phyloP scores from a whole-genome alignment of 2,888 invertebrate genomes.

The Torymus auratus region DNA sequence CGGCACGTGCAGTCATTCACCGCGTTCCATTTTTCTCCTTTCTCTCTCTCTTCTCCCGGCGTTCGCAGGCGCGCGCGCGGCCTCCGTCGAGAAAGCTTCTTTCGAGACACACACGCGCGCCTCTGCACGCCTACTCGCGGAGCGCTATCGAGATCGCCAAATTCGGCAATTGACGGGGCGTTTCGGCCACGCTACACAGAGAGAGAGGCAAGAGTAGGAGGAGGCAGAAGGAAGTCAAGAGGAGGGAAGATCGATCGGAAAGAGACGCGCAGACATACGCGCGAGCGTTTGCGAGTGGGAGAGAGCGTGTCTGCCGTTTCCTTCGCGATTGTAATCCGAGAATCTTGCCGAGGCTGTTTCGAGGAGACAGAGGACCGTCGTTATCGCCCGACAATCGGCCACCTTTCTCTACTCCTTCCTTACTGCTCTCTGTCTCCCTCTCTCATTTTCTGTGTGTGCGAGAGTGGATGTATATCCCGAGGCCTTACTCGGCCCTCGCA shows the following conservation, averaged over 20 bases:
- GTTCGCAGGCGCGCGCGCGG: too few species aligned
- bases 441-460: background rate
- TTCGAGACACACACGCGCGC: background rate
- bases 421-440: background rate
- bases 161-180: constrained; percentile 54
- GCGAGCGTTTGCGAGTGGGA: background rate
- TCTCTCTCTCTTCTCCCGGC: constrained; percentile 13
- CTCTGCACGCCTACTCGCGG: constrained; percentile 29
- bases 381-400: constrained; percentile 44
- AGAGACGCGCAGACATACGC: background rate
- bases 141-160: constrained; percentile 44
- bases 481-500: too few species aligned
- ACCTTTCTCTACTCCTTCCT: constrained; percentile 32
- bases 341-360: constrained; percentile 45
- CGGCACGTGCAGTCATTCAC: constrained; percentile 55
- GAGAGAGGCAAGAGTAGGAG: constrained; percentile 27
- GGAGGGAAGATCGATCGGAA: constrained; percentile 40
- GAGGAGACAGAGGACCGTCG: constrained; percentile 35
- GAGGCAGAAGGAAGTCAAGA: constrained; percentile 1
- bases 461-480: constrained; percentile 28
- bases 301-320: background rate
- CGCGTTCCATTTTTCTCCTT: constrained; percentile 44
- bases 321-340: constrained; percentile 48
- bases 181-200: constrained; percentile 27
- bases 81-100: background rate